Base-by-base conservation (phyloP, 2,888 invertebrate genomes). In the Pammene aurita region DNA sequence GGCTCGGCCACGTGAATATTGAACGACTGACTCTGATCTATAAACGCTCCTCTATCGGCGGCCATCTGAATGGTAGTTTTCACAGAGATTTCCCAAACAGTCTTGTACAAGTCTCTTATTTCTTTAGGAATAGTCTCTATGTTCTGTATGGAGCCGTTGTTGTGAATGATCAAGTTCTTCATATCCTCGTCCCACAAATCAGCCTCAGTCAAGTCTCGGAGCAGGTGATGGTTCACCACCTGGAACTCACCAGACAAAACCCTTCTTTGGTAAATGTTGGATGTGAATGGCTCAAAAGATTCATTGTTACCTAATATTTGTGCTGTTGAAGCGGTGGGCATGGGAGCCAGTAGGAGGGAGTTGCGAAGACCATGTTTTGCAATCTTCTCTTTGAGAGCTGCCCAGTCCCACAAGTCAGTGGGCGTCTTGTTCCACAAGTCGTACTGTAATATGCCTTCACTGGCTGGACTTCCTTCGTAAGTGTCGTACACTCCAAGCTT, bases 221-320 rank as follows among this genome's bases (percentile, higher is more conserved):
- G 87, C 72, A 99, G 93, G 89, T 99, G 99, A 76, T 98, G 98
- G 87, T 99, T 99, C 0, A 99, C 98, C 26, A 99, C 95, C 93
- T 97, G 95, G 83, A 98, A 99, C 90, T 99, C 98, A 0, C 99
- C 99, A 4, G 98, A 98, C 6, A 99, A 92, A 0, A 99, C 99
- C 61, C 98, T 93, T 75, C 99, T 93, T 18, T 96, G 96, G 87
- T 99, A 99, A 77, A 99, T 97, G 84, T 99, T 99, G 44, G 97
- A 98, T 0, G 99, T 99, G 87, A 99, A 99, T 0, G 99, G 98
- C 88, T 99, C 99, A 81, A 99, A 96, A 0, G 98, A 97, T 87
- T 99, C 99, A 85, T 99, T 99, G 84, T 99, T 99, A 16, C 99
- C 99, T 55, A 99, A 94, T 81, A 99, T 99, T 90, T 99, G 99